phyloP scores from a whole-genome alignment of 2,113 vertebrate genomes.

The Daboia siamensis region DNA sequence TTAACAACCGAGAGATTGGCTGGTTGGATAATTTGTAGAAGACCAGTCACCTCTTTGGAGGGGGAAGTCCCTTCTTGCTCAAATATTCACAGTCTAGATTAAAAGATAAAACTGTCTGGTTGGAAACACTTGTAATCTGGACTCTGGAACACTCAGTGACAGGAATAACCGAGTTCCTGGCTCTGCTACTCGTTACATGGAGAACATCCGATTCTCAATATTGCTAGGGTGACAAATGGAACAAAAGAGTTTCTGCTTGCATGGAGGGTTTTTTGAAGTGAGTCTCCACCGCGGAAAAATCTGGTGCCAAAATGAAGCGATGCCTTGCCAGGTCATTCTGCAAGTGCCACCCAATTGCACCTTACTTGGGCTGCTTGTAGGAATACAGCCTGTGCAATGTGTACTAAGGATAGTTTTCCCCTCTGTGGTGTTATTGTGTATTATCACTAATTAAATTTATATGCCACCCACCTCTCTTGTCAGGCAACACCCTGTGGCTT shows the following conservation, averaged over 20 bases:
- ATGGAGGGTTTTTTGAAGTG: background rate
- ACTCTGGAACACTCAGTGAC: background rate
- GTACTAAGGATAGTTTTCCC: background rate
- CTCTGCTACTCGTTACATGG: background rate
- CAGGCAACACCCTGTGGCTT: too few relatives aligned
- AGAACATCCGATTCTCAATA: background rate
- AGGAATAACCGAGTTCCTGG: background rate
- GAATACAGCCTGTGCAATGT: background rate
- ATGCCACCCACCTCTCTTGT: too few relatives aligned
- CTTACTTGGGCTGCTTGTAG: background rate
- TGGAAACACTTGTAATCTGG: background rate
- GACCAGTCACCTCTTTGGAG: background rate
- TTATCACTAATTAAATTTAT: too few relatives aligned
- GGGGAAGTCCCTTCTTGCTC: slow-evolving; percentile 1
- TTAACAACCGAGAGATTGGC: background rate
- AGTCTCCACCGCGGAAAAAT: background rate
- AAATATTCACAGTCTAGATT: background rate
- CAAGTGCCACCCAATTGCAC: background rate
- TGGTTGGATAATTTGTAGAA: background rate
- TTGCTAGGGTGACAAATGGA: background rate
- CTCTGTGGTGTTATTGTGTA: background rate
- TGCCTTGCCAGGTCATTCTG: background rate
- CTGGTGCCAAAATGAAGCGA: background rate
- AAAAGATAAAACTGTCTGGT: background rate
- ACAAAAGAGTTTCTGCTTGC: background rate